These are phyloP conservation scores for Brienomyrus brachyistius DNA, from an alignment of 2,113 vertebrate species.

Conservation along the genomic window DNA sequence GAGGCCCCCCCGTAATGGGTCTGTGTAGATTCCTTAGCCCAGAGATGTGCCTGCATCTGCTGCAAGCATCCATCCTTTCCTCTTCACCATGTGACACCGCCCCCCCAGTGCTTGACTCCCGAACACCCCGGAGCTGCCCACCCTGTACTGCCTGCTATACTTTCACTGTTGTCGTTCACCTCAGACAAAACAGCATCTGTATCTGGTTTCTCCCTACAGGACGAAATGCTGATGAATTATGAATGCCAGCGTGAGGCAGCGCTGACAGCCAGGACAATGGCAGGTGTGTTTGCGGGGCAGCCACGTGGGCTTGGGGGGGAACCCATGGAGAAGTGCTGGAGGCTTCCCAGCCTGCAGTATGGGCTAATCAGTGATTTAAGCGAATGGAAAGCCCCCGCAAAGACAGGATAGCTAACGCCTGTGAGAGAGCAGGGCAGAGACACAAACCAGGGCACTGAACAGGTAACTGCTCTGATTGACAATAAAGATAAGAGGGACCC, in stretches of 20 bases:
- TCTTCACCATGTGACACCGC: too few species aligned
- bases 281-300: neutral
- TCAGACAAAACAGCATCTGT: neutral
- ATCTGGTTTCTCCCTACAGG: neutral
- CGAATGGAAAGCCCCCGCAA: neutral
- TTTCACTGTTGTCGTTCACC: neutral
- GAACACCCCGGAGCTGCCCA: neutral
- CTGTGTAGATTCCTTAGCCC: neutral
- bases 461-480: slow-evolving; percentile 36
- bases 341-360: neutral
- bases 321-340: neutral
- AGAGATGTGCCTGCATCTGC: too few species aligned
- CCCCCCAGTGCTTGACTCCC: neutral
- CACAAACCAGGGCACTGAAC: neutral
- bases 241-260: neutral
- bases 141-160: neutral
- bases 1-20: neutral
- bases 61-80: too few species aligned
- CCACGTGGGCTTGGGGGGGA: neutral
- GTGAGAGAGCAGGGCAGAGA: neutral
- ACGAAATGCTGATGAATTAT: neutral
- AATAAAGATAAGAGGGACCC: slow-evolving; percentile 12
- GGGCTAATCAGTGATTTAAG: neutral
- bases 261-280: neutral
- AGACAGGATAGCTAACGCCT: neutral